Base-by-base conservation (phyloP, 2,797 vertebrate species). In the Glyptemys insculpta region DNA sequence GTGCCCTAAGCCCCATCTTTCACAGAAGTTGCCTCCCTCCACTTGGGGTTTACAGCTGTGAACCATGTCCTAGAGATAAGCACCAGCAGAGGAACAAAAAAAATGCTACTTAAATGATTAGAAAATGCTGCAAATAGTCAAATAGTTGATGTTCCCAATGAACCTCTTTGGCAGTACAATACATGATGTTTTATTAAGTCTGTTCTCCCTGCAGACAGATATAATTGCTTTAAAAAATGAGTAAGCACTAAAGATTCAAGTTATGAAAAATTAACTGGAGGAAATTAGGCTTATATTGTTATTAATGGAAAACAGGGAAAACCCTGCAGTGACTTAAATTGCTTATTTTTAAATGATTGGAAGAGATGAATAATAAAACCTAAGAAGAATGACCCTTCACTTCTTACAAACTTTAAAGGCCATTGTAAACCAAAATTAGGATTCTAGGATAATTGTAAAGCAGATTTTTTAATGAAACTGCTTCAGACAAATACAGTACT, bases 261-360 rank as follows among this genome's bases (percentile, higher is more conserved):
- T 68, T 93, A 74, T 86, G 92, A 95, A 87, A 86, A 94, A n/a
- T 94, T 90, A 94, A 74, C 74, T 95, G 52, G 52, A 95, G 94
- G 89, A 97, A 97, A 96, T 95, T 90, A 94, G 31, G 19, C 95
- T 94, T 95, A 93, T 90, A 96, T 95, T 95, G 57, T 54, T 87
- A n/a, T 82, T 96, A 96, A 94, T 92, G 81, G 89, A 89, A 93
- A 87, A 95, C 25, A 49, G 23, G 31, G 19, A 95, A 94, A 94
- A 91, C 85, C 23, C 78, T 86, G 12, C 44, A 93, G 29, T 86
- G 94, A 93, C 25, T 92, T 81, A 44, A 74, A 12, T 49, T 47
- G 54, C 86, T 81, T 1, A 65, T 89, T 96, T 94, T 91, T 87
- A 93, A 94, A 86, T 93, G 65, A 90, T 50, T 90, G 83, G 87